phyloP scores from a whole-genome alignment of 2,888 invertebrate species.

The Lymantria dispar region DNA sequence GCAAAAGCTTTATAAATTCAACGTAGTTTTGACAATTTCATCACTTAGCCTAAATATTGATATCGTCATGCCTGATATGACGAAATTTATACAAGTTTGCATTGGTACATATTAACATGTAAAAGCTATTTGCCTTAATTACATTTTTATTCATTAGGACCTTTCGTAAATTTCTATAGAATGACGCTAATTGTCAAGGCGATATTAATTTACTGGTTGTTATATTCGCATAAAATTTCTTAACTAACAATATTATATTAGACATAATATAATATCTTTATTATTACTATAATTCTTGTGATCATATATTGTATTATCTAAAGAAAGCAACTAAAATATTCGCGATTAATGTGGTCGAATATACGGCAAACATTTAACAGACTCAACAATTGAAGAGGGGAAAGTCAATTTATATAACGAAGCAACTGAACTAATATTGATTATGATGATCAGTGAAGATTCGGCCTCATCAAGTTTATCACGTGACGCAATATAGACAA shows the following conservation, averaged over 20 bases:
- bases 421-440: slow-evolving; percentile 66
- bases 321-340: not conserved
- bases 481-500: slow-evolving; percentile 42
- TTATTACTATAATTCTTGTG: too few relatives aligned
- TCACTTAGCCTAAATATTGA: not conserved
- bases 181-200: too few relatives aligned
- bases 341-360: slow-evolving; percentile 8
- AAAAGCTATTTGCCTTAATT: not conserved
- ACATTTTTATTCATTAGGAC: too few relatives aligned
- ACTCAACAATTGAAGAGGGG: slow-evolving; percentile 38
- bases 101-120: not conserved
- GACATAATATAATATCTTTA: too few relatives aligned
- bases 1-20: not conserved
- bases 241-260: too few relatives aligned
- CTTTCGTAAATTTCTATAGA: too few relatives aligned
- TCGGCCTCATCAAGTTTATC: slow-evolving; percentile 49
- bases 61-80: not conserved
- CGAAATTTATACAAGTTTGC: not conserved
- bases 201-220: too few relatives aligned
- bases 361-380: slow-evolving; percentile 25
- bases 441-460: slow-evolving; percentile 55
- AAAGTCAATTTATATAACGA: slow-evolving; percentile 69
- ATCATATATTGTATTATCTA: not conserved
- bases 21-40: not conserved
- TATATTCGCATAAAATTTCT: too few relatives aligned